phyloP scores from a whole-genome alignment of 2,113 vertebrate genomes.

The Verasper variegatus region DNA sequence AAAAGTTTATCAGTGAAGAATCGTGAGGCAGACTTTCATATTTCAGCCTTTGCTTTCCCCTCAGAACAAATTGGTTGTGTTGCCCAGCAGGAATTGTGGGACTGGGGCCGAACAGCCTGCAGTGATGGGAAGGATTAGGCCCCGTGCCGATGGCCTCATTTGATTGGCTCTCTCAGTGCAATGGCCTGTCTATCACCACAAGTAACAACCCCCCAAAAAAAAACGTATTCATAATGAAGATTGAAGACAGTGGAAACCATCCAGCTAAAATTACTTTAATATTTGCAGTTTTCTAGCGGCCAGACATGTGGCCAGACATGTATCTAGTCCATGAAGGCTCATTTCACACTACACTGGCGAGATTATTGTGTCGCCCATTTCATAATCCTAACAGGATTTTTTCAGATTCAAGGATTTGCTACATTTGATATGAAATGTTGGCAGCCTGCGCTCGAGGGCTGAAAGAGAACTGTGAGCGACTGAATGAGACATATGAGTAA shows the following conservation, averaged over 20 bases:
- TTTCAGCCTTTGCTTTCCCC: conserved; percentile 30
- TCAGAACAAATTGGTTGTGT: conserved; percentile 19
- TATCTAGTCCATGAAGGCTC: conserved; percentile 56
- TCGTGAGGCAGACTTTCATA: conserved; percentile 27
- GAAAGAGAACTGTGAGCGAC: conserved; percentile 20
- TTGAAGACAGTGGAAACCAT: conserved; percentile 15
- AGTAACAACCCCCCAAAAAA: conserved; percentile 31
- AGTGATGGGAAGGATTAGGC: conserved; percentile 57
- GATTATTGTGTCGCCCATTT: conserved; percentile 63
- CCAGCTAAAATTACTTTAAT: conserved; percentile 23
- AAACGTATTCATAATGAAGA: conserved; percentile 43
- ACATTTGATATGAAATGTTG: conserved; percentile 59
- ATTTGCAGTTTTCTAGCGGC: conserved; percentile 24
- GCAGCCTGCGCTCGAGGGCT: conserved; percentile 22
- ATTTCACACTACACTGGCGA: conserved; percentile 56
- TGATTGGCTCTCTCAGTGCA: conserved; percentile 47
- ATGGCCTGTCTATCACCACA: conserved; percentile 30
- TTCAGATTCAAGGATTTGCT: conserved; percentile 69
- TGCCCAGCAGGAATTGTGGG: conserved; percentile 40
- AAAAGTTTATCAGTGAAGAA: conserved; percentile 45
- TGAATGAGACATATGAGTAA: conserved; percentile 16
- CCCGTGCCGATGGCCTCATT: conserved; percentile 43
- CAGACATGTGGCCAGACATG: conserved; percentile 41
- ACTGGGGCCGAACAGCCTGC: conserved; percentile 13
- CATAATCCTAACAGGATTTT: conserved; percentile 70